phyloP scores from a whole-genome alignment of 2,888 invertebrate genomes.

The Trissolcus japonicus region DNA sequence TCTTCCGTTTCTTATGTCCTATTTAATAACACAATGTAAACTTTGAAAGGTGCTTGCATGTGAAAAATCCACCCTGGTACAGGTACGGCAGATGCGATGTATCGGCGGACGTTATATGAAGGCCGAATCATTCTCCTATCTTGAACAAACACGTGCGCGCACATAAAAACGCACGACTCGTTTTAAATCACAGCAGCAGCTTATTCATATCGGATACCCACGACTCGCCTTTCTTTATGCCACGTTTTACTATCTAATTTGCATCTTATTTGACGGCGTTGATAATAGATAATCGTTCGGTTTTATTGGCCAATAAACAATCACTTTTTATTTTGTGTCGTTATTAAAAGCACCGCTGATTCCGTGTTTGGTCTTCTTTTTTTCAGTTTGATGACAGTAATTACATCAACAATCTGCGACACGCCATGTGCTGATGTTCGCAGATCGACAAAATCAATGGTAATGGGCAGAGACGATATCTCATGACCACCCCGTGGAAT shows the following conservation, averaged over 20 bases:
- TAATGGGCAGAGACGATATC: conserved; percentile 51
- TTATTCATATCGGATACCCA: conserved; percentile 35
- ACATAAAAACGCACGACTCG: conserved; percentile 48
- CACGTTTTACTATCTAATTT: conserved; percentile 36
- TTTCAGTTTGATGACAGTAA: conserved; percentile 14
- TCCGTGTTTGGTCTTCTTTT: conserved; percentile 1
- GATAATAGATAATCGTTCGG: conserved; percentile 30
- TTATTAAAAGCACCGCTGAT: not conserved
- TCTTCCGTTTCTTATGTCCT: conserved; percentile 43
- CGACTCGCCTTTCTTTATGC: conserved; percentile 20
- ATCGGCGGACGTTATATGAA: conserved; percentile 51
- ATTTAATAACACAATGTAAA: conserved; percentile 45
- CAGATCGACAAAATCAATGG: conserved; percentile 44
- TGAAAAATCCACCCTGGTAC: conserved; percentile 41
- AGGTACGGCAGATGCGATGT: conserved; percentile 51
- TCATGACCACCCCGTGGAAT: conserved; percentile 62
- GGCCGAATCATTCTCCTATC: conserved; percentile 53
- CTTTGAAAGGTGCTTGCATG: conserved; percentile 48
- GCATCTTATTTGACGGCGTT: conserved; percentile 22
- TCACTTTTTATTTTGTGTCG: conserved; percentile 4
- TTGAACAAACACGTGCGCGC: conserved; percentile 37
- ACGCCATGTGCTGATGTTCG: conserved; percentile 51
- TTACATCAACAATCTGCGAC: conserved; percentile 34
- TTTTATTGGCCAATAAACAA: conserved; percentile 28
- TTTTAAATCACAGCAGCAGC: conserved; percentile 48